phyloP scores from a whole-genome alignment of 2,888 invertebrate genomes.

The Polymixis flavicincta region DNA sequence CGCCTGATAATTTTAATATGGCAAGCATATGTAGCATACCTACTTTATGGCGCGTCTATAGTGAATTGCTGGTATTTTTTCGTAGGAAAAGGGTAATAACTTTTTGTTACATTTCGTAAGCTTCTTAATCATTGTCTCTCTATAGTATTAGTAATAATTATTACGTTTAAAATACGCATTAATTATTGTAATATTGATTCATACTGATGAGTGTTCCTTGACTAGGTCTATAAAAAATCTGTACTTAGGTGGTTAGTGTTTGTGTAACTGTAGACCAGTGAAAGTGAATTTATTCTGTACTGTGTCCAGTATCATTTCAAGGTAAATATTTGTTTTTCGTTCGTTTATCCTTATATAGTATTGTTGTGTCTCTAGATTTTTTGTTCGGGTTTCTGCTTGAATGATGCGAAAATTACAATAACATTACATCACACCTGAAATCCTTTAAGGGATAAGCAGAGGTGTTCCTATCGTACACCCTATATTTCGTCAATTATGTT shows the following conservation, averaged over 20 bases:
- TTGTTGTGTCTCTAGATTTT: too few species aligned
- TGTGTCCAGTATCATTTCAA: not conserved
- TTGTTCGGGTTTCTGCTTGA: not conserved
- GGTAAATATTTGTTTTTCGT: slow-evolving; percentile 34
- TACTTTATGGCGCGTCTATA: not conserved
- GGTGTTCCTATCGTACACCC: not conserved
- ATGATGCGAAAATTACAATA: too few species aligned
- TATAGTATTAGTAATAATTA: slow-evolving; percentile 2
- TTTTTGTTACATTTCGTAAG: not conserved
- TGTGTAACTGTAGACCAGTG: slow-evolving; percentile 4
- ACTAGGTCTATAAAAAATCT: not conserved
- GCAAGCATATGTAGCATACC: not conserved
- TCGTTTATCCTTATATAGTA: not conserved
- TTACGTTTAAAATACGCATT: slow-evolving; percentile 9
- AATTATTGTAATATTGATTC: slow-evolving; percentile 31
- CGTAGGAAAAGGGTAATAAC: slow-evolving; percentile 6
- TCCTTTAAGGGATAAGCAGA: too few species aligned
- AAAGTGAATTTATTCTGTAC: not conserved
- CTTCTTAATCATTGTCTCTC: not conserved
- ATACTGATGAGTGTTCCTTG: slow-evolving; percentile 14
- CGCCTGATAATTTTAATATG: slow-evolving; percentile 23
- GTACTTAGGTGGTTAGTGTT: slow-evolving; percentile 15
- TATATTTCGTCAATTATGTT: not conserved
- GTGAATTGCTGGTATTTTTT: not conserved
- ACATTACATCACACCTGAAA: too few species aligned